phyloP scores from a whole-genome alignment of 2,888 invertebrate species.

The Oscheius sp. region DNA sequence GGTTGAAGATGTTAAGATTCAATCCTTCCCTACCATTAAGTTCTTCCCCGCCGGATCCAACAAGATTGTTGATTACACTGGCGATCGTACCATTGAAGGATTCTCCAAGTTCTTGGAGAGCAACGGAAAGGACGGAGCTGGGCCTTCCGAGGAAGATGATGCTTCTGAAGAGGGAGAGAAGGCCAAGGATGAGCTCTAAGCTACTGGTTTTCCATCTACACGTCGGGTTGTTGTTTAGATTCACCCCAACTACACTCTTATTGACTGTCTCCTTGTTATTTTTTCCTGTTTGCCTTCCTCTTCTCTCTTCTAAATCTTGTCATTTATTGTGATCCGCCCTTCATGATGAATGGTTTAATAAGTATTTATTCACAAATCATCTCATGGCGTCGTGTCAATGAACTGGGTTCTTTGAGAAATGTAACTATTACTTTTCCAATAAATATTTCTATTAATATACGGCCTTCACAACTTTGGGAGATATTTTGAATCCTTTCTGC shows the following conservation, averaged over 20 bases:
- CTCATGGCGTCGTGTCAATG: slow-evolving; percentile 31
- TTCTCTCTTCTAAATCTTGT: slow-evolving; percentile 21
- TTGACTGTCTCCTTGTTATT: slow-evolving; percentile 18
- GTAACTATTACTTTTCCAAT: slow-evolving; percentile 17
- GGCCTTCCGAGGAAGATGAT: slow-evolving; percentile 67
- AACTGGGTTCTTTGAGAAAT: slow-evolving; percentile 25
- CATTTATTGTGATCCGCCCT: slow-evolving; percentile 27
- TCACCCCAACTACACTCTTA: slow-evolving; percentile 8
- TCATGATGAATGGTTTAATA: slow-evolving; percentile 27
- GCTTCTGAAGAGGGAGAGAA: slow-evolving; percentile 66
- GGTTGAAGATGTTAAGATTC: slow-evolving; percentile 69
- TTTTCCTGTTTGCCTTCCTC: slow-evolving; percentile 24
- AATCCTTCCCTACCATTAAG: slow-evolving; percentile 85
- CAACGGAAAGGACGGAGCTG: slow-evolving; percentile 81
- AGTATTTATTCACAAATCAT: slow-evolving; percentile 29
- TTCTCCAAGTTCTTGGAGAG: slow-evolving; percentile 91
- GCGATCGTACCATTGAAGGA: slow-evolving; percentile 91
- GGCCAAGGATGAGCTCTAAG: slow-evolving; percentile 52
- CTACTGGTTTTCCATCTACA: slow-evolving; percentile 15
- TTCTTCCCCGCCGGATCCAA: slow-evolving; percentile 91
- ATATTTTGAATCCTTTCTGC: too few relatives aligned
- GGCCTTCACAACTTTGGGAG: too few relatives aligned
- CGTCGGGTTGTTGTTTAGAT: slow-evolving; percentile 10
- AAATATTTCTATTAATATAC: background rate
- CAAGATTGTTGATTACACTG: slow-evolving; percentile 88